Base-by-base conservation (phyloP, 1,140 invertebrate species). In the Polypedilum pembai region DNA sequence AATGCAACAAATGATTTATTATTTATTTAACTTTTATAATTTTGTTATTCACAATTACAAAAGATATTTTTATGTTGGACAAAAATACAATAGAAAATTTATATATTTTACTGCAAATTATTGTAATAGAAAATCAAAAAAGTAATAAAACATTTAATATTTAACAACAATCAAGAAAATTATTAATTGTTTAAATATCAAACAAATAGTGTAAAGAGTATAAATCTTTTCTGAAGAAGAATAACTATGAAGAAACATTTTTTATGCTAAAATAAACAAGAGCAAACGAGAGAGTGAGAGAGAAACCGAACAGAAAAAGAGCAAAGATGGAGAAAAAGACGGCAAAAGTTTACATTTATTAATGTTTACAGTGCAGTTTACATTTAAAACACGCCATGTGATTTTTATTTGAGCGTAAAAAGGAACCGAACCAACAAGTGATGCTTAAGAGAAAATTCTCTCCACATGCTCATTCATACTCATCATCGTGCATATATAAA, bases 401-500 rank as follows among this genome's bases (percentile, higher is more conserved):
- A 56, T 56, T 56, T 56, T 56, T 56, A 56, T 56, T 56, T 56
- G 45, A 56, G 45, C 45, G 45, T 15, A n/a, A 56, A 56, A 56
- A 56, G 45, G 45, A 56, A 56, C 45, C 45, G 45, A 56, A 56
- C 8, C 45, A 56, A 56, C 45, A 56, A 56, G 45, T 56, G 45
- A 56, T 56, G 45, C n/a, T n/a, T 56, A n/a, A 56, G 45, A 33
- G 24, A 33, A 33, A 56, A 56, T 56, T 56, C n/a, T 56, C 45
- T 56, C 45, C 15, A 12, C 12, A 56, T 56, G 45, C 45, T 56
- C 45, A 56, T n/a, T 56, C 45, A 56, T 56, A 12, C 12, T 56
- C 45, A 56, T 56, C 45, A 56, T 56, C 45, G n/a, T 56, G 45
- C 45, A 56, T 56, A 56, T 56, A 56, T 56, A 56, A 56, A 56